Evolutionary conservation across 2,888 invertebrate genomes (phyloP).

Genomic region (Neria commutata): DNA sequence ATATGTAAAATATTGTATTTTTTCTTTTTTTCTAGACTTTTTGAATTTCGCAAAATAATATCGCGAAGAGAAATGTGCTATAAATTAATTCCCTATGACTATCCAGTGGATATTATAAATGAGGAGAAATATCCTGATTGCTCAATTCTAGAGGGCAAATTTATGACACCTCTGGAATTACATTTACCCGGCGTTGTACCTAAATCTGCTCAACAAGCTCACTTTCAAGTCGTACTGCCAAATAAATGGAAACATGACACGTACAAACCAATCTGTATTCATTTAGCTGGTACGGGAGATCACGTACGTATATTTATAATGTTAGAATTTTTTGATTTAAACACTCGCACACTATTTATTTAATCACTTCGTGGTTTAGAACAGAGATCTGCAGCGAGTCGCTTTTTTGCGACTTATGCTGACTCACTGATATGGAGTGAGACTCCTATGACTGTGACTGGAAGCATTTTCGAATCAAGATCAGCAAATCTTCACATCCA

Average conservation of each 20-base stretch:
- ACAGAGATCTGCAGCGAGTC: too few species aligned
- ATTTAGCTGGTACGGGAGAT: constrained; percentile 97
- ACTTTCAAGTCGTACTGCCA: constrained; percentile 85
- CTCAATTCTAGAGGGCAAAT: constrained; percentile 83
- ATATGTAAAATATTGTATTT: neutral
- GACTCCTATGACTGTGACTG: too few species aligned
- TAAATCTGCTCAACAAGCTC: constrained; percentile 78
- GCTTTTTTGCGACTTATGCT: too few species aligned
- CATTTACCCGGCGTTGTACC: constrained; percentile 88
- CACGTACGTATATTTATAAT: constrained; percentile 64
- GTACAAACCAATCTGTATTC: constrained; percentile 86
- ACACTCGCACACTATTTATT: constrained; percentile 4
- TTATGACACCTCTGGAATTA: constrained; percentile 81
- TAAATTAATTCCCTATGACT: constrained; percentile 78
- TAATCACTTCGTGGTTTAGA: neutral
- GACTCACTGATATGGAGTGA: too few species aligned
- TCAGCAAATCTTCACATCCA: too few species aligned
- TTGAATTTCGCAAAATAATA: constrained; percentile 87
- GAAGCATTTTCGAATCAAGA: too few species aligned
- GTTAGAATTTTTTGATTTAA: neutral
- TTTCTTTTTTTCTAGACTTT: constrained; percentile 72
- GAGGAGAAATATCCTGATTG: constrained; percentile 77
- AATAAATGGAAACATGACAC: constrained; percentile 74
- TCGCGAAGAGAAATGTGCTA: constrained; percentile 83
- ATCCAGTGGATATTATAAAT: constrained; percentile 87